phyloP scores from a whole-genome alignment of 2,888 invertebrate genomes.

The Heteropelma amictum region DNA sequence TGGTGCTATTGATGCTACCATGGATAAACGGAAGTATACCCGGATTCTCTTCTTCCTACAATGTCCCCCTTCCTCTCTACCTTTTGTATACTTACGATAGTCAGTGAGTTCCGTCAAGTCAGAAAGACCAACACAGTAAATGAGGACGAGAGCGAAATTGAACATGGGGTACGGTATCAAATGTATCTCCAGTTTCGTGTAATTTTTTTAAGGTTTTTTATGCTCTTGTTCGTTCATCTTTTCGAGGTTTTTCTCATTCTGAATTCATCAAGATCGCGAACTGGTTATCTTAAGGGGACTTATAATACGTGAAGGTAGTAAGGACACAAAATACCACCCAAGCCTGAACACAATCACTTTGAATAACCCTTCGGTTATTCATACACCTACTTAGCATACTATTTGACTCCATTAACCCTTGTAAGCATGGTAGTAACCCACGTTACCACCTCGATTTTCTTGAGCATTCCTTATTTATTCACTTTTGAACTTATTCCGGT shows the following conservation, averaged over 20 bases:
- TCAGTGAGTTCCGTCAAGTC: constrained; percentile 38
- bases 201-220: neutral
- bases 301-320: no score
- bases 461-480: no score
- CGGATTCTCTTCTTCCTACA: constrained; percentile 11
- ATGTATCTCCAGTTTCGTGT: constrained; percentile 1
- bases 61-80: constrained; percentile 6
- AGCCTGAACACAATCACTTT: no score
- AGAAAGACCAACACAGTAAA: constrained; percentile 8
- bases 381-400: no score
- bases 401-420: no score
- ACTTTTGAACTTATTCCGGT: no score
- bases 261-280: no score
- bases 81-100: constrained; percentile 35
- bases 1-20: constrained; percentile 18
- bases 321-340: no score
- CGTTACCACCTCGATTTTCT: no score
- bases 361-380: no score
- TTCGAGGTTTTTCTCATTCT: no score
- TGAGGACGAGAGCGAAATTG: constrained; percentile 20
- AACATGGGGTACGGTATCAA: neutral
- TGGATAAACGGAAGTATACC: constrained; percentile 23
- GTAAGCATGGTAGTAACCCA: no score
- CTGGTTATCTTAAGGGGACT: constrained; percentile 13
- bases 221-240: neutral